phyloP scores from a whole-genome alignment of 2,113 vertebrate genomes.

The Datnioides undecimradiatus region DNA sequence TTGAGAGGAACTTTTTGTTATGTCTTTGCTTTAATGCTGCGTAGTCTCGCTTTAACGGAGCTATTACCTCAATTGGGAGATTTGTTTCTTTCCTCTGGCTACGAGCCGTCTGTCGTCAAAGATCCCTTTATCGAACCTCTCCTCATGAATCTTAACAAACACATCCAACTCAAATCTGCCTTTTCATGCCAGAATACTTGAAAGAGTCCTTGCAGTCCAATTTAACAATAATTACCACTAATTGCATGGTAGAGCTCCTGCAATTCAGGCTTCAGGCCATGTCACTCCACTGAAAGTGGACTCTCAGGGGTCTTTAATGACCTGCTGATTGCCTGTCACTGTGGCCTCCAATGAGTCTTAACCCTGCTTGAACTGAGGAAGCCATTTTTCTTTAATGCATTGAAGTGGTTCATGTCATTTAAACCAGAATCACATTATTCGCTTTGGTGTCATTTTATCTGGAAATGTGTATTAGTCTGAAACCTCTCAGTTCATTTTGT shows the following conservation, averaged over 20 bases:
- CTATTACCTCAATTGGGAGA: not conserved
- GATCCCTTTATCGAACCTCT: conserved; percentile 1
- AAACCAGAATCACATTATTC: too few species aligned
- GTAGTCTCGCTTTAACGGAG: not conserved
- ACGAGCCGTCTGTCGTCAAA: not conserved
- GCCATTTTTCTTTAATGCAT: too few species aligned
- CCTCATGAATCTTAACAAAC: conserved; percentile 4
- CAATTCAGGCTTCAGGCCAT: conserved; percentile 8
- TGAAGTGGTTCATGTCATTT: too few species aligned
- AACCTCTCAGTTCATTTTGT: too few species aligned
- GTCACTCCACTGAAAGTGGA: conserved; percentile 11
- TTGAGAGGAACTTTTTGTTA: not conserved
- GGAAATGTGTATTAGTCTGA: too few species aligned
- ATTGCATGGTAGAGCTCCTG: conserved; percentile 18
- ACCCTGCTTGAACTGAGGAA: conserved; percentile 9
- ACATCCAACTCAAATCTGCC: conserved; percentile 13
- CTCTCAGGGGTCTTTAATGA: conserved; percentile 30
- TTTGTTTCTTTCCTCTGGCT: not conserved
- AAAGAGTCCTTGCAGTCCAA: conserved; percentile 25
- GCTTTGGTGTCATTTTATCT: too few species aligned
- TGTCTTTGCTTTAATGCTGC: not conserved
- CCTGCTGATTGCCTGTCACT: conserved; percentile 9
- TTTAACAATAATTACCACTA: conserved; percentile 53
- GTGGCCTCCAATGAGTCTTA: conserved; percentile 14
- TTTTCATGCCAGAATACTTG: conserved; percentile 25